Conservation (phyloP, 1,140 invertebrate genomes). For the Drosophila murphyi region DNA sequence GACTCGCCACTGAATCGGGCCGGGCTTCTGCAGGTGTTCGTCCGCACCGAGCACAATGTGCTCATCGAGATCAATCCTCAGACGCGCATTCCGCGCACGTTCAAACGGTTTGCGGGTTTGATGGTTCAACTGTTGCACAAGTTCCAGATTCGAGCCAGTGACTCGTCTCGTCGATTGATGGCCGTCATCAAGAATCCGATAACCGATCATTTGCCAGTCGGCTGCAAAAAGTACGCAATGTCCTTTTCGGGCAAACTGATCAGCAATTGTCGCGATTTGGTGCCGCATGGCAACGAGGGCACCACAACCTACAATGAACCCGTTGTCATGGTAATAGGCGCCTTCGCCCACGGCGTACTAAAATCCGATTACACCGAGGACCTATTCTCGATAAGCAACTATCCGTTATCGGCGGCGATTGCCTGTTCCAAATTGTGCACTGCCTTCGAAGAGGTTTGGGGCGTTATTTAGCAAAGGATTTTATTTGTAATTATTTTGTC, state of each 20-base stretch:
- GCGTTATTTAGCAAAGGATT: conserved; percentile 85
- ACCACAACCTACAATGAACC: conserved; percentile 88
- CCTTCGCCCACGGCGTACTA: conserved; percentile 98
- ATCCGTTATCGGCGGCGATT: conserved; percentile 97
- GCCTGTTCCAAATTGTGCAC: conserved; percentile 98
- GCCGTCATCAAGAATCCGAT: conserved; percentile 99
- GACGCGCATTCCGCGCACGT: conserved; percentile 98
- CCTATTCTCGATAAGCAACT: conserved; percentile 96
- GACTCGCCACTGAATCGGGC: conserved; percentile 98
- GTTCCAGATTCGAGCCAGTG: conserved; percentile 94
- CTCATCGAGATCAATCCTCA: conserved; percentile 99
- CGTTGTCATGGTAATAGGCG: conserved; percentile 96
- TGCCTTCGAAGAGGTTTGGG: conserved; percentile 99
- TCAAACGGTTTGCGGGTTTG: conserved; percentile 98
- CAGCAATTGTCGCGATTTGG: conserved; percentile 91
- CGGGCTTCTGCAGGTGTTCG: conserved; percentile 95
- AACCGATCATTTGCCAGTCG: conserved; percentile 97
- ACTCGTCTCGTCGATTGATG: conserved; percentile 95
- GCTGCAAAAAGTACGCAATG: conserved; percentile 95
- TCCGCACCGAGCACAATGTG: conserved; percentile 98
- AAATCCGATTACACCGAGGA: conserved; percentile 96
- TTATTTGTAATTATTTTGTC: conserved; percentile 3
- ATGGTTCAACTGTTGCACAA: conserved; percentile 99
- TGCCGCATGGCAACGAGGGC: conserved; percentile 86
- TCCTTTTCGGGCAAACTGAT: conserved; percentile 94